Evolutionary conservation across 2,113 vertebrate genomes (phyloP).

Genomic region (Hoplias malabaricus): DNA sequence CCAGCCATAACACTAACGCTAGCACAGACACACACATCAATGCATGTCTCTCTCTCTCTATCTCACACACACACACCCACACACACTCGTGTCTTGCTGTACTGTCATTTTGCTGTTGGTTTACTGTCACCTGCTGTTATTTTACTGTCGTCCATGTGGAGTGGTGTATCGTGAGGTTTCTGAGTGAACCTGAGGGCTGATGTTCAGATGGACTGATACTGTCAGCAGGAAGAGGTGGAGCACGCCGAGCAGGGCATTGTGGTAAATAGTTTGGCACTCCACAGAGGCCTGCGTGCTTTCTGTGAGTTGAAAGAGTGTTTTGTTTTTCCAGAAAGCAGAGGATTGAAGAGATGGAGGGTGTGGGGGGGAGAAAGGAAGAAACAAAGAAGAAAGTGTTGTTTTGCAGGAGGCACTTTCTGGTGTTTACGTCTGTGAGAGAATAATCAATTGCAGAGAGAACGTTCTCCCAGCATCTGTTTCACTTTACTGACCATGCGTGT

Average conservation of each 20-base stretch:
- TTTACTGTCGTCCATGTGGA: no score
- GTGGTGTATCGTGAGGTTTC: neutral
- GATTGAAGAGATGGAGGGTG: slow-evolving; percentile 9
- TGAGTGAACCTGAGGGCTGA: slow-evolving; percentile 28
- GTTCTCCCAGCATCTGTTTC: neutral
- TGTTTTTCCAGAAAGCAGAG: slow-evolving; percentile 34
- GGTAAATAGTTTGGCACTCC: slow-evolving; percentile 37
- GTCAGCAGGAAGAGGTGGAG: slow-evolving; percentile 2
- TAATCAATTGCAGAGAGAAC: slow-evolving; percentile 29
- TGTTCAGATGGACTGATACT: slow-evolving; percentile 15
- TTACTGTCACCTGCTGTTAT: neutral
- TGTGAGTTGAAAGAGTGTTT: slow-evolving; percentile 38
- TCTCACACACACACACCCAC: no score
- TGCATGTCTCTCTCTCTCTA: no score
- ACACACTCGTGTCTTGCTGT: neutral
- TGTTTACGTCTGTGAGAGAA: neutral
- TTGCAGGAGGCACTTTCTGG: slow-evolving; percentile 32
- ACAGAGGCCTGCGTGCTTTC: slow-evolving; percentile 20
- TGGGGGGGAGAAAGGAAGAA: neutral
- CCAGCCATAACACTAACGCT: no score
- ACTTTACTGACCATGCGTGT: neutral
- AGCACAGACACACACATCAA: no score
- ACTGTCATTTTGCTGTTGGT: neutral
- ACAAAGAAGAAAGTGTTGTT: slow-evolving; percentile 15
- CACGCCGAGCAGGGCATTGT: slow-evolving; percentile 25